Conservation (phyloP, 2,888 invertebrate species). For the Azorinus chamasolen region DNA sequence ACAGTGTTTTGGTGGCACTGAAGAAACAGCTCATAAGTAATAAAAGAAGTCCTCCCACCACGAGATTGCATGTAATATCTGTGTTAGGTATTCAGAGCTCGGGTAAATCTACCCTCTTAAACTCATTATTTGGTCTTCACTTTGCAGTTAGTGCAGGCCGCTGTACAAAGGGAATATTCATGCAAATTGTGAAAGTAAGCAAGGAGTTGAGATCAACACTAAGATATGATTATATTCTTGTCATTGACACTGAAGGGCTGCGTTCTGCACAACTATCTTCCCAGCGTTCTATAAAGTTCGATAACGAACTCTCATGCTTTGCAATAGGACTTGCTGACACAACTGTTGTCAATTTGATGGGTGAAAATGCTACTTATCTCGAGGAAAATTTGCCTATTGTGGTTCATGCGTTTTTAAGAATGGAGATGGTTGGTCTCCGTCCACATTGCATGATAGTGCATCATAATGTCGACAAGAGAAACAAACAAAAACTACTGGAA, state of each 20-base stretch:
- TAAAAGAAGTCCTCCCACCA: too few relatives aligned
- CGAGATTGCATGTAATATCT: conserved; percentile 10
- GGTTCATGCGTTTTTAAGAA: conserved; percentile 45
- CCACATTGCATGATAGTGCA: conserved; percentile 34
- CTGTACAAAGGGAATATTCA: conserved; percentile 44
- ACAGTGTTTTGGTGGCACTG: neutral
- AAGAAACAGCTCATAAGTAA: neutral
- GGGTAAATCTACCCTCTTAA: conserved; percentile 47
- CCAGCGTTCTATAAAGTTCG: conserved; percentile 2
- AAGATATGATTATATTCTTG: conserved; percentile 28
- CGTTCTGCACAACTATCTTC: conserved; percentile 35
- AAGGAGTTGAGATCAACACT: neutral
- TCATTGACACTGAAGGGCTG: conserved; percentile 53
- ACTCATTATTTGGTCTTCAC: conserved; percentile 37
- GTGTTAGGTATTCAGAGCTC: conserved; percentile 55
- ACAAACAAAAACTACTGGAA: conserved; percentile 11
- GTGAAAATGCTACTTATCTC: conserved; percentile 42
- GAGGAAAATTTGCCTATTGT: conserved; percentile 35
- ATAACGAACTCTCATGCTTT: conserved; percentile 51
- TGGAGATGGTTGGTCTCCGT: conserved; percentile 26
- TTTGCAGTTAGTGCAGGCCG: conserved; percentile 51
- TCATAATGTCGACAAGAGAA: conserved; percentile 39
- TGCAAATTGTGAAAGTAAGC: conserved; percentile 23
- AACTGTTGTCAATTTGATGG: conserved; percentile 41
- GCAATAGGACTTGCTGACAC: conserved; percentile 42